Conservation (phyloP, 2,113 vertebrate species). For the Coptodon bakossiorum region DNA sequence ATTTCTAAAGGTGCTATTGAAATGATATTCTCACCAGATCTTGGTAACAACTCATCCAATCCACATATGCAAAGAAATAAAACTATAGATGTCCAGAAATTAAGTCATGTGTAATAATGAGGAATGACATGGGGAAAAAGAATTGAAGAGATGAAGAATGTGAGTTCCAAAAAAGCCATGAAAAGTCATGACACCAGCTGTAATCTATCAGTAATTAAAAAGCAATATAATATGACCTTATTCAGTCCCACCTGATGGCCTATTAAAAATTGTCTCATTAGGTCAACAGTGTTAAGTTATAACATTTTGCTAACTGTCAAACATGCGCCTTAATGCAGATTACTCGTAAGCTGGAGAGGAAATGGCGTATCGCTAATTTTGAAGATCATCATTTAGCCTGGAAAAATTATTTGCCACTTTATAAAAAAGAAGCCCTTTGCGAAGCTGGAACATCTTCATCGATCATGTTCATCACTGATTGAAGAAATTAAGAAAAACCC, state of each 20-base stretch:
- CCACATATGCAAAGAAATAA: not conserved
- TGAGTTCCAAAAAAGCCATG: not conserved
- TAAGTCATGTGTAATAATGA: not conserved
- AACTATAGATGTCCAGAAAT: not conserved
- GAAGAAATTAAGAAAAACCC: not conserved
- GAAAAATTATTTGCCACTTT: not conserved
- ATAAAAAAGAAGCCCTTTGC: no score
- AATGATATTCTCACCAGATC: not conserved
- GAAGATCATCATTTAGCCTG: not conserved
- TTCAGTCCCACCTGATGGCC: not conserved
- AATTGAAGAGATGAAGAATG: not conserved
- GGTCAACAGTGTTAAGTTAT: not conserved
- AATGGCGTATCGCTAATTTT: not conserved
- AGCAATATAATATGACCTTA: not conserved
- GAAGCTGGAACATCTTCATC: not conserved
- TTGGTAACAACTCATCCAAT: not conserved
- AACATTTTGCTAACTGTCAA: not conserved
- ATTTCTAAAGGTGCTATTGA: not conserved
- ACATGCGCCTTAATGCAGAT: not conserved
- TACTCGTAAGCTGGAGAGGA: not conserved
- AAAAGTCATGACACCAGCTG: not conserved
- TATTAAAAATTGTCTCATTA: not conserved
- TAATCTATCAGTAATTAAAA: not conserved
- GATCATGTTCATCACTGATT: not conserved
- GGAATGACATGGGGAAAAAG: fast-evolving